phyloP scores from a whole-genome alignment of 1,140 invertebrate genomes.

The Oncopeltus fasciatus region DNA sequence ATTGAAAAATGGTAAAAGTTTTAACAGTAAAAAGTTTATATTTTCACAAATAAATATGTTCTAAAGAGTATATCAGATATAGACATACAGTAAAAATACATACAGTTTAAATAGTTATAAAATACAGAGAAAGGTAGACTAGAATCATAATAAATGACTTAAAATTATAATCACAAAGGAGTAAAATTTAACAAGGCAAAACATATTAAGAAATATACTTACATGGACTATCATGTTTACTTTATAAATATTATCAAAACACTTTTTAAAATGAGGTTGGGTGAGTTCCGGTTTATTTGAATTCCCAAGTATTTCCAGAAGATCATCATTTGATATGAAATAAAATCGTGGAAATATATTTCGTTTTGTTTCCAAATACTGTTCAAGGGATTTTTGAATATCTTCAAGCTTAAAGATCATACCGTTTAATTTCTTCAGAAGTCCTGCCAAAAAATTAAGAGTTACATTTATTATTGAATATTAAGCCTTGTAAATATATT shows the following conservation, averaged over 20 bases:
- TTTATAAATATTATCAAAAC: conserved; percentile 69
- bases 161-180: not conserved
- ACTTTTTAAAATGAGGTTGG: conserved; percentile 68
- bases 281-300: conserved; percentile 65
- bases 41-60: no score
- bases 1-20: no score
- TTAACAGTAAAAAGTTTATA: no score
- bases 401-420: conserved; percentile 49
- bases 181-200: no score
- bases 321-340: conserved; percentile 79
- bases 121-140: no score
- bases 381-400: conserved; percentile 57
- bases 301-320: conserved; percentile 70
- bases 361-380: conserved; percentile 71
- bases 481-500: no score
- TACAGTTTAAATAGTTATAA: no score
- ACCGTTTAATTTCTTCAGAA: conserved; percentile 44
- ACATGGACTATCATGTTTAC: conserved; percentile 51
- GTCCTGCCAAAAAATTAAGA: conserved; percentile 20
- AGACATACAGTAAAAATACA: no score
- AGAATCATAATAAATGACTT: no score
- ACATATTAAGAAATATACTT: conserved; percentile 12
- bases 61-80: no score
- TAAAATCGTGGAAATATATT: conserved; percentile 71
- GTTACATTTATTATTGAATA: no score